phyloP scores from a whole-genome alignment of 2,113 vertebrate species.

The Sylvilagus bachmani region DNA sequence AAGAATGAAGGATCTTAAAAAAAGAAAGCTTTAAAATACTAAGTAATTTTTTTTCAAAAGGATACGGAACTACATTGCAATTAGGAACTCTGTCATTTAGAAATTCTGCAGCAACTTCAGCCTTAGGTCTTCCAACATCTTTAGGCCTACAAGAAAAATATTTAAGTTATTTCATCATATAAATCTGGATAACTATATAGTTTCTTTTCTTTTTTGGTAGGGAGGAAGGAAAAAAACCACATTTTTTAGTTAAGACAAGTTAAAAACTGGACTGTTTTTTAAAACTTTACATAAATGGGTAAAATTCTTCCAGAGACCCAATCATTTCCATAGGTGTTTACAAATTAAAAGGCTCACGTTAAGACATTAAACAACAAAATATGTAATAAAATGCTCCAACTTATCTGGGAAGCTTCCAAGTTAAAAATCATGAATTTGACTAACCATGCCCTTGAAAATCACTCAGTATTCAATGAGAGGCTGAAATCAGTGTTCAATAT shows the following conservation, averaged over 20 bases:
- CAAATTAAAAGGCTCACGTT: slow-evolving; percentile 80
- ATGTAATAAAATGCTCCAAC: slow-evolving; percentile 74
- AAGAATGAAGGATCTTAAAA: neutral
- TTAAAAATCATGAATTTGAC: slow-evolving; percentile 54
- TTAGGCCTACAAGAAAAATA: slow-evolving; percentile 90
- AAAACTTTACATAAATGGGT: slow-evolving; percentile 77
- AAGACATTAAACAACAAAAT: slow-evolving; percentile 76
- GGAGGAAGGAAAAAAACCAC: slow-evolving; percentile 80
- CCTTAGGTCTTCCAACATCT: slow-evolving; percentile 97
- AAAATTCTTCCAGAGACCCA: slow-evolving; percentile 71
- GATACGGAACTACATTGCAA: slow-evolving; percentile 97
- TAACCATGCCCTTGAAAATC: slow-evolving; percentile 66
- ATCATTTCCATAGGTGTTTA: slow-evolving; percentile 76
- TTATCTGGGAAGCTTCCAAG: slow-evolving; percentile 51
- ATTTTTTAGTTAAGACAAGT: slow-evolving; percentile 85
- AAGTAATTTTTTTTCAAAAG: slow-evolving; percentile 83
- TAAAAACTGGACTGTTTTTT: slow-evolving; percentile 81
- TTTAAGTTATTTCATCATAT: slow-evolving; percentile 69
- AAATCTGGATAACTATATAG: slow-evolving; percentile 41
- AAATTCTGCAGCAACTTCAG: slow-evolving; percentile 97
- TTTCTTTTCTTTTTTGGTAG: neutral
- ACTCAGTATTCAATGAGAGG: neutral
- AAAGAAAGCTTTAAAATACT: slow-evolving; percentile 40
- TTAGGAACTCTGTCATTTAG: slow-evolving; percentile 94
- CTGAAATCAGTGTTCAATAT: slow-evolving; percentile 46